These are phyloP conservation scores for Urocynchramus pylzowi DNA, from an alignment of 2,113 vertebrate genomes.

Conservation along the genomic window DNA sequence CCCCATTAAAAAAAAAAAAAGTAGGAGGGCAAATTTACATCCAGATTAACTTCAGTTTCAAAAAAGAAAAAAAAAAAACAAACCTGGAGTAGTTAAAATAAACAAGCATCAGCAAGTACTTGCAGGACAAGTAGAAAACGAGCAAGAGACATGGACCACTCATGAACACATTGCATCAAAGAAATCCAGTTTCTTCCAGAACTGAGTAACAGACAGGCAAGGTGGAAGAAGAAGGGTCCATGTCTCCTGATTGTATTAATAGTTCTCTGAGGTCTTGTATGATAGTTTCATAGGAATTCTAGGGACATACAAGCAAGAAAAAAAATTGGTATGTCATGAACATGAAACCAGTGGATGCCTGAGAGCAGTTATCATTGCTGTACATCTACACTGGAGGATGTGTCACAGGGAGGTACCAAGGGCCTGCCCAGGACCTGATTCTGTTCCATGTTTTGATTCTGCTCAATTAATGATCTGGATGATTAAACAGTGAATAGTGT, in stretches of 20 bases:
- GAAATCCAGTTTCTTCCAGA: neutral
- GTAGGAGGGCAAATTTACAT: neutral
- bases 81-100: neutral
- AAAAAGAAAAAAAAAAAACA: neutral
- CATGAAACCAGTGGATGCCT: neutral
- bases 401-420: neutral
- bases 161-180: neutral
- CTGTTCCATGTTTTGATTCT: neutral
- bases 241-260: neutral
- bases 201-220: neutral
- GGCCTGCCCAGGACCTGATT: neutral
- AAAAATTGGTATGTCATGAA: fast-evolving
- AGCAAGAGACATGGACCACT: neutral
- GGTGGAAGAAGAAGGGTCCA: neutral
- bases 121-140: neutral
- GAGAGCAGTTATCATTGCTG: neutral
- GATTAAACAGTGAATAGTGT: neutral
- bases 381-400: neutral
- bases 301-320: neutral
- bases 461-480: neutral
- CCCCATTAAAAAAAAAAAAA: neutral
- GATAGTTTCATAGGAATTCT: neutral
- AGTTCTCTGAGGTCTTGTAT: neutral
- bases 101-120: neutral
- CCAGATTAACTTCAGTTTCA: neutral